Evolutionary conservation across 92 coral and sea anemone species (phyloP), one percentile per base, ranked within the genome.

Genomic region (Phenganax stokvisi): DNA sequence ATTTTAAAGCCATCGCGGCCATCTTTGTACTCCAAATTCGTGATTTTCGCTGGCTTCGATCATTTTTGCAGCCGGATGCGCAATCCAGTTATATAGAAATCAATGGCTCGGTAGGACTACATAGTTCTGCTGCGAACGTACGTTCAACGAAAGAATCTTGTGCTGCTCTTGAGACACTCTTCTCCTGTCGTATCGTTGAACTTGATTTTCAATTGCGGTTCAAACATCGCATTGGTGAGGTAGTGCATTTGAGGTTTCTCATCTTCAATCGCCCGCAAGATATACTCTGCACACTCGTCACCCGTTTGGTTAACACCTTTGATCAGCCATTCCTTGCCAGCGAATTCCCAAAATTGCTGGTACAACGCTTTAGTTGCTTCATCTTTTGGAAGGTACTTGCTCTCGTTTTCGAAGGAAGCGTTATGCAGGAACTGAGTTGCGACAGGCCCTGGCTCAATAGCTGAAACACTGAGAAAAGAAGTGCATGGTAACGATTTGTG

Each of bases 191-290:
- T 51, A 16, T 72, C 77, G n/a, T 5, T 4, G 11, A 51, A 72
- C 77, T 72, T 72, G 12, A 72, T n/a, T 54, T 72, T 72, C 59
- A 10, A 27, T 51, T 10, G 13, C 44, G 28, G 51, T 72, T 72
- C 77, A 27, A 72, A 52, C 4, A 8, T 9, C 57, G 2, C 5
- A 51, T 72, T 72, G 29, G 77, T 72, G 58, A 72, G 59, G 51
- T 72, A 72, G 58, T 72, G 77, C 44, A 72, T 7, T 54, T 72
- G 77, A 17, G 57, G 77, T 27, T 72, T 72, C 20, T 72, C 77
- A 52, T 72, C 77, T 13, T 4, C n/a, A 51, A 72, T 52, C 28
- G 77, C 77, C 51, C 44, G 44, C 58, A 72, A 17, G 77, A 72
- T 29, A 52, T 72, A 44, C n/a, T 72, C 57, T 72, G 77, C 77